Conservation (phyloP, 2,797 vertebrate species). For the Emydoidea blandingii region DNA sequence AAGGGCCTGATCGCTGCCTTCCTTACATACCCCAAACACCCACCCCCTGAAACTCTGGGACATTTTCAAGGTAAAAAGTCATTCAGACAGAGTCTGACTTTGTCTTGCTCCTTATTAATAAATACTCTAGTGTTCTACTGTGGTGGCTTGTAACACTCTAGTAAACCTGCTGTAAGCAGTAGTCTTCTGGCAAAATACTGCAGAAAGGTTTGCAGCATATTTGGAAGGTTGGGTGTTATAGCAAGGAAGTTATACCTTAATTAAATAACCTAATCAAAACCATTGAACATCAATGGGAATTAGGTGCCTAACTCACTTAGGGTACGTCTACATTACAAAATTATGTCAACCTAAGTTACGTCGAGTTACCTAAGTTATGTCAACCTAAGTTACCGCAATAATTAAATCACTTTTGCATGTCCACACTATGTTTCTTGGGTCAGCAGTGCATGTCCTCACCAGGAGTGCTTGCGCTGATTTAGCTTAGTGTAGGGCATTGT, state of each 20-base stretch:
- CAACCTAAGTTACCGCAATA: too few relatives aligned
- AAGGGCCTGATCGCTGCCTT: not conserved
- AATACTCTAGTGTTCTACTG: not conserved
- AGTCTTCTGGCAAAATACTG: slow-evolving; percentile 22
- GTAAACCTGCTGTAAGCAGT: slow-evolving; percentile 4
- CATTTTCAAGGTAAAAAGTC: not conserved
- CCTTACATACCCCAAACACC: not conserved
- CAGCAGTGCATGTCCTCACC: too few relatives aligned
- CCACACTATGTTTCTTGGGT: too few relatives aligned
- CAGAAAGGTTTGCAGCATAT: slow-evolving; percentile 31
- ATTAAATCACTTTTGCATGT: too few relatives aligned
- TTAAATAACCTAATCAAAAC: slow-evolving; percentile 57
- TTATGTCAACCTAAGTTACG: too few relatives aligned
- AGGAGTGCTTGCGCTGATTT: too few relatives aligned
- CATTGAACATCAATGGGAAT: slow-evolving; percentile 25
- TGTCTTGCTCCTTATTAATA: too few relatives aligned
- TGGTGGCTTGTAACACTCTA: slow-evolving; percentile 45
- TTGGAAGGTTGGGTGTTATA: slow-evolving; percentile 34
- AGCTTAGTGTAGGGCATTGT: too few relatives aligned
- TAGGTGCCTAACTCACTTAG: not conserved
- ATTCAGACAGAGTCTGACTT: not conserved
- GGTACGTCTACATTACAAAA: too few relatives aligned
- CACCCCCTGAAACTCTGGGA: not conserved
- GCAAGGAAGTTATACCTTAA: slow-evolving; percentile 44
- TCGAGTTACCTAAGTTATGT: too few relatives aligned